Conservation (phyloP, 1,140 invertebrate species). For the Steinernema khuongi region DNA sequence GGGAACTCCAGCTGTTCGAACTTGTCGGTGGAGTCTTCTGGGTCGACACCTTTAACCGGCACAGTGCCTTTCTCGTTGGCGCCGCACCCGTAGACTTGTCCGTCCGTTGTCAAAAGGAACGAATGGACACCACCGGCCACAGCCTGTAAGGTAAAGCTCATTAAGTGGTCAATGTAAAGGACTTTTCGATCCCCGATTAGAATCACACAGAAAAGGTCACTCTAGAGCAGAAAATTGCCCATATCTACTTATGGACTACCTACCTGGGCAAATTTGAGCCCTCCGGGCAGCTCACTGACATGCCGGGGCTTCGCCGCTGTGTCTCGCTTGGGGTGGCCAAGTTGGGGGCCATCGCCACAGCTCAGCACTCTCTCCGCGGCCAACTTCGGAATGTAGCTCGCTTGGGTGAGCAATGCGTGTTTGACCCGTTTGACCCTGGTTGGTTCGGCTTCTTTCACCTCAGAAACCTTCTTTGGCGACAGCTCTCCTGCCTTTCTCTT, state of each 20-base stretch:
- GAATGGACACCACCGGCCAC: slow-evolving; percentile 56
- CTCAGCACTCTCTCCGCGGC: neutral
- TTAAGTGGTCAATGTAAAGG: neutral
- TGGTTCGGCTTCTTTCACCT: neutral
- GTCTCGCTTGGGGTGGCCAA: slow-evolving; percentile 51
- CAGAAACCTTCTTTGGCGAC: neutral
- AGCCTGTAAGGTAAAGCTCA: slow-evolving; percentile 35
- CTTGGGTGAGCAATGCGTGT: neutral
- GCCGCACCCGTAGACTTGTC: slow-evolving; percentile 49
- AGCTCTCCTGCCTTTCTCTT: neutral
- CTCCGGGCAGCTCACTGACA: slow-evolving; percentile 46
- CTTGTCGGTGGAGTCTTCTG: slow-evolving; percentile 49
- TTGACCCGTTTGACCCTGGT: neutral
- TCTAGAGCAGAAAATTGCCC: too few species aligned
- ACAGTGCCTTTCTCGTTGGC: slow-evolving; percentile 58
- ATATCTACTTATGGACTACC: too few species aligned
- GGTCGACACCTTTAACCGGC: slow-evolving; percentile 50
- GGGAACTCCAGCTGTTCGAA: slow-evolving; percentile 45
- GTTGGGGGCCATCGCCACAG: slow-evolving; percentile 37
- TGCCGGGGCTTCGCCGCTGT: slow-evolving; percentile 53
- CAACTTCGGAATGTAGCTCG: neutral
- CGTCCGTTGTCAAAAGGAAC: slow-evolving; percentile 45
- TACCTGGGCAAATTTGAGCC: slow-evolving; percentile 43
- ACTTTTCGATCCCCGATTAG: too few species aligned
- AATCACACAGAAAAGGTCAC: too few species aligned